phyloP scores from a whole-genome alignment of 2,888 invertebrate genomes.

The Vannuccia rotundouncinata region DNA sequence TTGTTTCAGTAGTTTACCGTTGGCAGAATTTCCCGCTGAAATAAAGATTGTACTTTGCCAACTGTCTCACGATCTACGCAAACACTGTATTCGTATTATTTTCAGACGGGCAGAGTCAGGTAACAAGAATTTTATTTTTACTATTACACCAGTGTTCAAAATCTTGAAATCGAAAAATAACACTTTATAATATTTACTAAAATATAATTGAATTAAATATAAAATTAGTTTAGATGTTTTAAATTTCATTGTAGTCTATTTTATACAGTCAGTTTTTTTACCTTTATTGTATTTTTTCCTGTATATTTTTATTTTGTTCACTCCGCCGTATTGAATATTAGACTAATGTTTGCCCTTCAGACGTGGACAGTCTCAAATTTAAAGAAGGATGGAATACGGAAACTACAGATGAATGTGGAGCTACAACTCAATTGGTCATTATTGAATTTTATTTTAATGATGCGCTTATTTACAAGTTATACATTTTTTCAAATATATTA shows the following conservation, averaged over 20 bases:
- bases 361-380: background rate
- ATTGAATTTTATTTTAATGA: background rate
- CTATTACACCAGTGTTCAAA: too few species aligned
- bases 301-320: too few species aligned
- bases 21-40: background rate
- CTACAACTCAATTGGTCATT: background rate
- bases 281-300: too few species aligned
- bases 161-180: too few species aligned
- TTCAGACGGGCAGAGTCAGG: background rate
- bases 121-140: too few species aligned
- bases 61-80: background rate
- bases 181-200: too few species aligned
- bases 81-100: background rate
- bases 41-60: background rate
- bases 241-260: too few species aligned
- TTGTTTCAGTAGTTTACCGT: background rate
- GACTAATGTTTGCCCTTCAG: too few species aligned
- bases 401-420: slow-evolving; percentile 4
- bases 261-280: too few species aligned
- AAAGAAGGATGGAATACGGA: slow-evolving; percentile 3
- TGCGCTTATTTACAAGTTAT: background rate
- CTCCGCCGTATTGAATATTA: too few species aligned
- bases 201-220: too few species aligned
- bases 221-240: too few species aligned
- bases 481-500: background rate